Evolutionary conservation across 2,888 invertebrate species (phyloP), one percentile per base, ranked within the genome.

Genomic region (Drosophila limbata): DNA sequence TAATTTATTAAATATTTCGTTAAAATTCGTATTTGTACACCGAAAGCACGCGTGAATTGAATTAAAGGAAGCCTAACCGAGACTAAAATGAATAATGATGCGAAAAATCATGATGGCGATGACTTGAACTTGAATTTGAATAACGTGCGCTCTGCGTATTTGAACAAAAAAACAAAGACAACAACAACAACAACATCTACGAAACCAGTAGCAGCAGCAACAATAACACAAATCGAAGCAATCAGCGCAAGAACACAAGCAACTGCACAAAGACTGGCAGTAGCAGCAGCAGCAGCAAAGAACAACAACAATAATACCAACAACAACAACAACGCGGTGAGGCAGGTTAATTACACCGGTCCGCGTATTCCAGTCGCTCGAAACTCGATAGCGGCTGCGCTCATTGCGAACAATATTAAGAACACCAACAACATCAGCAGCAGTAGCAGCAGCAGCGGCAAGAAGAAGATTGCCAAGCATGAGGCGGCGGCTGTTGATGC

Each of bases 21-120:
- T 48, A 60, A 81, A 74, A 65, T 64, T 77, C 62, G 40, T 68
- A 62, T 77, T 69, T 68, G 51, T 65, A 63, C 45, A 76, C 65
- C 52, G 21, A 57, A 72, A 86, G 84, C 73, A 88, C 87, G 82
- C 84, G 89, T 73, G 72, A 84, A 82, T 79, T 76, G 56, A 89
- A 77, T 70, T 73, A 57, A 73, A 65, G 66, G 65, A 65, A 75
- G 61, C 59, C 69, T 15, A 69, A 78, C 37, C 63, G 69, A 85
- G 88, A 83, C 77, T 83, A 86, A 86, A 89, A 86, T 86, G 86
- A 86, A 86, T 86, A 92, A 92, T 92, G 92, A 92, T 92, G 92
- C 90, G 89, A 92, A 92, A 89, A 91, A 87, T 87, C 90, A 88
- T 90, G 67, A 88, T 68, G 71, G 84, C 87, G 87, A 84, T 87